Conservation (phyloP, 2,888 invertebrate genomes). For the Trichogramma evanescens region DNA sequence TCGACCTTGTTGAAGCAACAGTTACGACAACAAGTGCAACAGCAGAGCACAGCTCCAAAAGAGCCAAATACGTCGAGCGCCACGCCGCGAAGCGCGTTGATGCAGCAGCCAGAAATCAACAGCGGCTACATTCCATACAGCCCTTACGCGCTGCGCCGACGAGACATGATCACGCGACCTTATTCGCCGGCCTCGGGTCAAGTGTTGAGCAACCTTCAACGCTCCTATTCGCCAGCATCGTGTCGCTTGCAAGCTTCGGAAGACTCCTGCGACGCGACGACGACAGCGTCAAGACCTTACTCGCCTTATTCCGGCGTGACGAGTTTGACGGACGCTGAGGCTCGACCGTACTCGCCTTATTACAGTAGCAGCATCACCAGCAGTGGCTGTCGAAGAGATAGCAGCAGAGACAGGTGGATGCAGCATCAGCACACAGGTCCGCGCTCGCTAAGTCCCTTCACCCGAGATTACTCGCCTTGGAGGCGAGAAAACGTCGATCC, state of each 20-base stretch:
- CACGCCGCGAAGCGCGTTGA: too few relatives aligned
- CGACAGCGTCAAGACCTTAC: conserved; percentile 21
- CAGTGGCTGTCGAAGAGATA: conserved; percentile 24
- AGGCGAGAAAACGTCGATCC: conserved; percentile 45
- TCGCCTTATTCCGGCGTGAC: conserved; percentile 15
- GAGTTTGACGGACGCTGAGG: conserved; percentile 28
- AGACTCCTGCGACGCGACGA: conserved; percentile 28
- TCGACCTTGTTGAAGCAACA: conserved; percentile 31
- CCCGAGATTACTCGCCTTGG: conserved; percentile 46
- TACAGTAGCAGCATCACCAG: conserved; percentile 32
- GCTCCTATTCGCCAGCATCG: conserved; percentile 40
- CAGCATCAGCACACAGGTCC: conserved; percentile 25
- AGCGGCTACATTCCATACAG: conserved; percentile 40
- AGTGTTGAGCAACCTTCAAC: conserved; percentile 28
- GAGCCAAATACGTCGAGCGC: too few relatives aligned
- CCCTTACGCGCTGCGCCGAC: conserved; percentile 40
- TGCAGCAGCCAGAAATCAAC: conserved; percentile 32
- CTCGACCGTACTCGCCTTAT: conserved; percentile 37
- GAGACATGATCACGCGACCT: conserved; percentile 36
- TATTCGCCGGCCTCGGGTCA: conserved; percentile 32
- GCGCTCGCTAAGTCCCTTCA: conserved; percentile 42
- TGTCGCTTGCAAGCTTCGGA: conserved; percentile 27
- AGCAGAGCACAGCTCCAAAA: neutral
- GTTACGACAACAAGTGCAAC: conserved; percentile 18
- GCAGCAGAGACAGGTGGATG: conserved; percentile 38